phyloP scores from a whole-genome alignment of 2,797 vertebrate species.

The Dicrostonyx torquatus region DNA sequence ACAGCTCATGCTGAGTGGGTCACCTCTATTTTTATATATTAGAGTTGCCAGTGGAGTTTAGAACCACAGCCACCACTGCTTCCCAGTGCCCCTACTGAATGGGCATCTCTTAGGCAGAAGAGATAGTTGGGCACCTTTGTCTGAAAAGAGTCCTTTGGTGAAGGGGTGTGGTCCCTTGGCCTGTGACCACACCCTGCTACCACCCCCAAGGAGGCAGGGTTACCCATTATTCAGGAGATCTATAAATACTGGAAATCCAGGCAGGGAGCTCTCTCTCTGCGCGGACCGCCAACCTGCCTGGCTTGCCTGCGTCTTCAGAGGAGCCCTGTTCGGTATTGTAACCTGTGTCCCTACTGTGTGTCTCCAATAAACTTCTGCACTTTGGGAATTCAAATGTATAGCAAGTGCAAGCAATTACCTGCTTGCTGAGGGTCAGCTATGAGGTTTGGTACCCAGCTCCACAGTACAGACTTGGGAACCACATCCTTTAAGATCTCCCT shows the following conservation, averaged over 20 bases:
- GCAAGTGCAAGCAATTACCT: background rate
- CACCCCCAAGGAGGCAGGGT: too few relatives aligned
- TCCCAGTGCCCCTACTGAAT: background rate
- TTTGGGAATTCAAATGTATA: background rate
- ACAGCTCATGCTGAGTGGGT: background rate
- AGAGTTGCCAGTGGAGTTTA: conserved; percentile 1
- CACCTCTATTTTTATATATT: background rate
- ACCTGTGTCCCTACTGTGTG: too few relatives aligned
- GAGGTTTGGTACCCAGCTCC: background rate
- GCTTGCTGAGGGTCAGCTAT: background rate
- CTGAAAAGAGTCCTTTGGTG: too few relatives aligned
- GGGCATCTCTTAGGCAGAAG: background rate
- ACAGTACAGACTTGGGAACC: background rate
- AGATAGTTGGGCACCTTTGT: background rate
- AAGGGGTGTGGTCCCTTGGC: too few relatives aligned
- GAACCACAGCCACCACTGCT: background rate
- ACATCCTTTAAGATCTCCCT: background rate
- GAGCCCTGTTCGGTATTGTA: too few relatives aligned
- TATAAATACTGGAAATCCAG: too few relatives aligned
- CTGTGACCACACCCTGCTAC: too few relatives aligned
- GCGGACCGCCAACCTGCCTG: too few relatives aligned
- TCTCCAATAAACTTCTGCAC: too few relatives aligned
- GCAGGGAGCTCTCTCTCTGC: too few relatives aligned
- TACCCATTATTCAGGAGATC: too few relatives aligned
- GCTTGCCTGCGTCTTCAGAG: too few relatives aligned